phyloP scores from a whole-genome alignment of 1,140 invertebrate genomes.

The Sipha flava region DNA sequence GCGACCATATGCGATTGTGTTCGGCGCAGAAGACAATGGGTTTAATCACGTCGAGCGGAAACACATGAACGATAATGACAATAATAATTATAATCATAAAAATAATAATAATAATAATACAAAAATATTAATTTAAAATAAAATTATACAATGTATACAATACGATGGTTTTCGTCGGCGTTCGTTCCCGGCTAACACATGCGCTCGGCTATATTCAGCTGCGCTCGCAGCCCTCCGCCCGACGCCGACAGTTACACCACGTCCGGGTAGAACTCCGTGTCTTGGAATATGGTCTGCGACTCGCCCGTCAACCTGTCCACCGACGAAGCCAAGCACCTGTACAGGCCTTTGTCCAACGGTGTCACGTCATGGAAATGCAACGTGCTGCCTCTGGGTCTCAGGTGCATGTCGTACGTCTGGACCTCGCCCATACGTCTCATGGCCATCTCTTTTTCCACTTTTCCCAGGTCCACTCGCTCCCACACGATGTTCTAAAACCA shows the following conservation, averaged over 20 bases:
- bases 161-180: too few species aligned
- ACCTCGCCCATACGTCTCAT: conserved; percentile 35
- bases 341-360: conserved; percentile 38
- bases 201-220: too few species aligned
- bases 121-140: too few species aligned
- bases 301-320: conserved; percentile 34
- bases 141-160: too few species aligned
- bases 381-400: conserved; percentile 36
- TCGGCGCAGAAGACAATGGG: background rate
- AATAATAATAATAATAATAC: background rate
- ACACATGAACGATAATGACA: too few species aligned
- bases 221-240: too few species aligned
- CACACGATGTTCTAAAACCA: conserved; percentile 39
- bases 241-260: too few species aligned
- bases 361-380: conserved; percentile 36
- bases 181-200: too few species aligned
- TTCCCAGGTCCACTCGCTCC: conserved; percentile 39
- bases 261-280: conserved; percentile 39
- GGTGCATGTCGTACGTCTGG: conserved; percentile 37
- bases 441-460: conserved; percentile 34
- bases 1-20: background rate
- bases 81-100: background rate
- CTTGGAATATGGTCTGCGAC: conserved; percentile 38
- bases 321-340: conserved; percentile 39
- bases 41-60: background rate